phyloP scores from a whole-genome alignment of 2,888 invertebrate genomes.

The Candidula unifasciata region DNA sequence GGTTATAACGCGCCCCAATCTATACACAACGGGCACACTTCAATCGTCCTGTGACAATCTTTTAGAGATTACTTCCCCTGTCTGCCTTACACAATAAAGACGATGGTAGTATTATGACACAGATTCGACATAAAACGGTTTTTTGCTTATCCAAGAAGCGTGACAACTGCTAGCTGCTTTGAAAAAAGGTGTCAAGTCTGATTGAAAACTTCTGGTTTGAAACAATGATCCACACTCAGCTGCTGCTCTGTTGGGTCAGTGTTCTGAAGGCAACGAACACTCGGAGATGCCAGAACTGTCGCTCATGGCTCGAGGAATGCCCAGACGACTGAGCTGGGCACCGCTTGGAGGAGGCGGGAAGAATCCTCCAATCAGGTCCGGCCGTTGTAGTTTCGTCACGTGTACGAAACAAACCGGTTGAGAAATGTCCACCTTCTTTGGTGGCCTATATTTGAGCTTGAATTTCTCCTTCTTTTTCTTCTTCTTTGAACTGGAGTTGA shows the following conservation, averaged over 20 bases:
- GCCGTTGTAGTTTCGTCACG: slow-evolving; percentile 85
- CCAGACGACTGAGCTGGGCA: slow-evolving; percentile 57
- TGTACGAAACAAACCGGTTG: slow-evolving; percentile 91
- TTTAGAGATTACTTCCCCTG: not conserved
- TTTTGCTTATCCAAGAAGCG: not conserved
- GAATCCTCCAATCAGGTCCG: slow-evolving; percentile 41
- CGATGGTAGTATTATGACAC: not conserved
- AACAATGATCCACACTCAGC: not conserved
- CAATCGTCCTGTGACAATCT: too few species aligned
- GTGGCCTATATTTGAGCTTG: slow-evolving; percentile 79
- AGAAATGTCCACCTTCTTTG: slow-evolving; percentile 89
- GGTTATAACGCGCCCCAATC: too few species aligned
- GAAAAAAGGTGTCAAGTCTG: not conserved
- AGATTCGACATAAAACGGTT: not conserved
- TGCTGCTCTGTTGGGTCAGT: slow-evolving; percentile 9
- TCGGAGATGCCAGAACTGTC: slow-evolving; percentile 63
- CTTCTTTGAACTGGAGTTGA: slow-evolving; percentile 81
- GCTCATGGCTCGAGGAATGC: slow-evolving; percentile 61
- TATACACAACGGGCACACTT: too few species aligned
- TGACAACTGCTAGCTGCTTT: not conserved
- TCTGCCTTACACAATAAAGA: not conserved
- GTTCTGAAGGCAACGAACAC: slow-evolving; percentile 55
- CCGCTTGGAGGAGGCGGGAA: slow-evolving; percentile 54
- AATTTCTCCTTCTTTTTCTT: slow-evolving; percentile 66
- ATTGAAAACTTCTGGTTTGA: not conserved